A percentile compares a stretch with the other conserved stretches of the same genome.
These are phyloP conservation scores for Cryptoprocta ferox DNA, from an alignment of 2,797 vertebrate genomes.

Conservation along the genomic window DNA sequence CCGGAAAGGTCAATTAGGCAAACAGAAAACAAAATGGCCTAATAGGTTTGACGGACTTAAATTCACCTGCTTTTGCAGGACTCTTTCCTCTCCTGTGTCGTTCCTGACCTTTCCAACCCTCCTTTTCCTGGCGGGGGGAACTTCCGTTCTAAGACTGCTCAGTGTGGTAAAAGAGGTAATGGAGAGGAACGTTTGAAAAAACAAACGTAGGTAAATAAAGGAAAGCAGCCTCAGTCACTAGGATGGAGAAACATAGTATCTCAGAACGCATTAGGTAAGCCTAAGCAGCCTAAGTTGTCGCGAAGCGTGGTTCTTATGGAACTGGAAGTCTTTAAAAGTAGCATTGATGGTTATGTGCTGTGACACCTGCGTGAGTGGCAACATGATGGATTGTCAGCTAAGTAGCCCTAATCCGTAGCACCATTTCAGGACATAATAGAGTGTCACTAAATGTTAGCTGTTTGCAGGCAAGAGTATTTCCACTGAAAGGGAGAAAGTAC, in stretches of 20 bases:
- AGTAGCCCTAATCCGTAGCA: not conserved
- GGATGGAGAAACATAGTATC: not conserved
- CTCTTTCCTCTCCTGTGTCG: not conserved
- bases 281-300: not conserved
- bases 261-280: not conserved
- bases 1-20: not conserved
- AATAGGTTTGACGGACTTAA: not conserved
- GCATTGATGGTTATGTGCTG: not conserved
- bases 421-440: not conserved
- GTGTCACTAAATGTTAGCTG: not conserved
- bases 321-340: not conserved
- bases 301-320: not conserved
- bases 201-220: not conserved
- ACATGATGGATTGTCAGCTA: not conserved
- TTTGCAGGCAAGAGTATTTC: not conserved
- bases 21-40: not conserved
- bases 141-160: not conserved
- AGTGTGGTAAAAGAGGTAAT: not conserved
- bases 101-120: not conserved
- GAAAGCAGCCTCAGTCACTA: not conserved
- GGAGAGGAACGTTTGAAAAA: not conserved
- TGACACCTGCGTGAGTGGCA: slow-evolving; percentile 55
- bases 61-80: not conserved
- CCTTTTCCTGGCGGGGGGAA: not conserved
- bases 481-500: not conserved